Evolutionary conservation across 2,888 invertebrate species (phyloP).

Genomic region (Drosophila greeni): DNA sequence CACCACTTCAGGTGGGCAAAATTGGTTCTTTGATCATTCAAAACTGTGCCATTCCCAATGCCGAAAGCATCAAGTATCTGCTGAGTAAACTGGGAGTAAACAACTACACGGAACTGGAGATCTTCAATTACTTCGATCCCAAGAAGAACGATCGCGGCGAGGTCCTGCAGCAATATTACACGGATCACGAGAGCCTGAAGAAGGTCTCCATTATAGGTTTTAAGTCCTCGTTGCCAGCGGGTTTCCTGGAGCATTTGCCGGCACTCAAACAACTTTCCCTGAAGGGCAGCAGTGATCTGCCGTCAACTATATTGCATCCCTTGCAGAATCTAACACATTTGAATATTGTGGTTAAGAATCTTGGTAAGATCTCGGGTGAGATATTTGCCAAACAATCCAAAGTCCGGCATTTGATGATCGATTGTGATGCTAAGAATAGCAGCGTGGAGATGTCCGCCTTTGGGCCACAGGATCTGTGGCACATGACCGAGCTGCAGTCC

Average conservation of each 20-base stretch:
- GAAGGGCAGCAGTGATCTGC: constrained; percentile 57
- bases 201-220: constrained; percentile 52
- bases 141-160: constrained; percentile 54
- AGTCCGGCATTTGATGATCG: constrained; percentile 49
- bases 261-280: constrained; percentile 50
- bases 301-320: constrained; percentile 51
- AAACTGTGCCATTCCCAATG: constrained; percentile 61
- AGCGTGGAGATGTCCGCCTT: constrained; percentile 62
- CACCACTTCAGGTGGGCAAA: constrained; percentile 52
- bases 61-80: constrained; percentile 47
- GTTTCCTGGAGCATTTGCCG: constrained; percentile 51
- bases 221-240: constrained; percentile 47
- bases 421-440: constrained; percentile 58
- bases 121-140: constrained; percentile 56
- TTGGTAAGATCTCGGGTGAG: constrained; percentile 56
- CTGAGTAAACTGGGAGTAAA: constrained; percentile 52
- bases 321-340: constrained; percentile 44
- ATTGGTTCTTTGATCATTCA: constrained; percentile 48
- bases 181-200: constrained; percentile 52
- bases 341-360: constrained; percentile 56
- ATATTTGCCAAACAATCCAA: constrained; percentile 58
- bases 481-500: constrained; percentile 53
- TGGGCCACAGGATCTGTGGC: constrained; percentile 61
- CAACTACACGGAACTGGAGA: constrained; percentile 56
- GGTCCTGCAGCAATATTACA: constrained; percentile 57